phyloP scores from a whole-genome alignment of 2,113 vertebrate genomes.

The Mystacornis crossleyi region DNA sequence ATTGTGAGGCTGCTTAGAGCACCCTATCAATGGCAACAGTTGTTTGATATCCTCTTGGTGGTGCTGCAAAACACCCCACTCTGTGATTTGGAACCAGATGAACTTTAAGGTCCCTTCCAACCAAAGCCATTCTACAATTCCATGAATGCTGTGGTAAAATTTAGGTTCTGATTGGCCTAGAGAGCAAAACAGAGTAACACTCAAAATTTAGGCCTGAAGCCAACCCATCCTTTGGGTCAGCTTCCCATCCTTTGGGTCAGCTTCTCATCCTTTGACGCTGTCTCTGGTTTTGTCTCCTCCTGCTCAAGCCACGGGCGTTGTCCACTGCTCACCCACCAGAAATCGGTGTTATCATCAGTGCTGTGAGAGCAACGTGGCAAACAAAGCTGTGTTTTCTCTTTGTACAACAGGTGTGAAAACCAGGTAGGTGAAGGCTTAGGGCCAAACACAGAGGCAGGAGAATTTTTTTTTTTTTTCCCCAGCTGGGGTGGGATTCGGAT shows the following conservation, averaged over 20 bases:
- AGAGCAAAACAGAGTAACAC: accelerated
- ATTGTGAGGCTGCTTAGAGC: neutral
- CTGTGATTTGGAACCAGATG: neutral
- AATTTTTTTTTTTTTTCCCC: accelerated
- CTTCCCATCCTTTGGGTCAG: neutral
- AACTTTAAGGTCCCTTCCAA: neutral
- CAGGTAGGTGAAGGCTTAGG: neutral
- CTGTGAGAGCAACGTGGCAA: neutral
- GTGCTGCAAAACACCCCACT: neutral
- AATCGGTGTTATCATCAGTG: accelerated
- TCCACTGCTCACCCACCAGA: accelerated
- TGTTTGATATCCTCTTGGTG: neutral
- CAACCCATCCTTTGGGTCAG: neutral
- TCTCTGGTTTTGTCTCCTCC: neutral
- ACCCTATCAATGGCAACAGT: neutral
- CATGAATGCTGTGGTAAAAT: neutral
- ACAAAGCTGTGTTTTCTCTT: neutral
- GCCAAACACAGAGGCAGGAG: neutral
- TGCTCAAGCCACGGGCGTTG: accelerated
- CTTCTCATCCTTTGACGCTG: neutral
- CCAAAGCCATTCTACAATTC: neutral
- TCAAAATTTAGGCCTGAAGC: neutral
- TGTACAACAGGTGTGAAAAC: accelerated
- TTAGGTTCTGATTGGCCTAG: neutral
- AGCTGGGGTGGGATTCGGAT: accelerated